Percentiles rank a stretch among this genome's conserved stretches.
phyloP scores from a whole-genome alignment of 1,140 invertebrate genomes.

The Choristoneura fumiferana region DNA sequence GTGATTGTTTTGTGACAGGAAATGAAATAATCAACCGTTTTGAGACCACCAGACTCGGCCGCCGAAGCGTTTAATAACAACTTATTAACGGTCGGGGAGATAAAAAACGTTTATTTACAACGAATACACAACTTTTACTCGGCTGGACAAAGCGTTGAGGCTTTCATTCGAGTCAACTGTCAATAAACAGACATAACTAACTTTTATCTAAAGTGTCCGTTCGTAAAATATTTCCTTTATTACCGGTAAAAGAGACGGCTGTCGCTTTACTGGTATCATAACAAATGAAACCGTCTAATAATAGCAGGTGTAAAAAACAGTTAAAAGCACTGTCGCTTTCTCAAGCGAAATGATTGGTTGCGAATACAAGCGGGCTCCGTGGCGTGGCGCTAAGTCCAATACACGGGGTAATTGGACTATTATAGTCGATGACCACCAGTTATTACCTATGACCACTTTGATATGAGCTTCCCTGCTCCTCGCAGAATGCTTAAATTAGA shows the following conservation, averaged over 20 bases:
- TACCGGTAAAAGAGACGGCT: too few species aligned
- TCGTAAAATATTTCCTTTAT: too few species aligned
- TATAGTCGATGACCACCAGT: constrained; percentile 14
- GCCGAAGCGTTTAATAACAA: too few species aligned
- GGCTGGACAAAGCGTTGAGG: too few species aligned
- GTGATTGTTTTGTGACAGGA: constrained; percentile 6
- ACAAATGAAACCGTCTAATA: neutral
- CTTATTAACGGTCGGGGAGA: too few species aligned
- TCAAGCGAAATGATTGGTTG: neutral
- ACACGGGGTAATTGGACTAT: constrained; percentile 13
- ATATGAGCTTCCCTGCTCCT: neutral
- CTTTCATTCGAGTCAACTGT: too few species aligned
- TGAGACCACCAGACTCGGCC: neutral
- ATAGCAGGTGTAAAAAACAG: neutral
- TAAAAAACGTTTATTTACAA: neutral
- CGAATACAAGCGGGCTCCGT: neutral
- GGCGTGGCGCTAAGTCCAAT: constrained; percentile 6
- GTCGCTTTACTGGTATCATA: neutral
- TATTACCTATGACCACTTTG: neutral
- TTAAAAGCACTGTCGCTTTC: neutral
- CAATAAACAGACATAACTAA: too few species aligned
- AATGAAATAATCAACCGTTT: constrained; percentile 14
- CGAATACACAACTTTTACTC: neutral
- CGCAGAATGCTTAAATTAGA: neutral
- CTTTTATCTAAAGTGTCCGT: too few species aligned